phyloP scores from a whole-genome alignment of 2,797 vertebrate genomes.

The Danio albolineatus region DNA sequence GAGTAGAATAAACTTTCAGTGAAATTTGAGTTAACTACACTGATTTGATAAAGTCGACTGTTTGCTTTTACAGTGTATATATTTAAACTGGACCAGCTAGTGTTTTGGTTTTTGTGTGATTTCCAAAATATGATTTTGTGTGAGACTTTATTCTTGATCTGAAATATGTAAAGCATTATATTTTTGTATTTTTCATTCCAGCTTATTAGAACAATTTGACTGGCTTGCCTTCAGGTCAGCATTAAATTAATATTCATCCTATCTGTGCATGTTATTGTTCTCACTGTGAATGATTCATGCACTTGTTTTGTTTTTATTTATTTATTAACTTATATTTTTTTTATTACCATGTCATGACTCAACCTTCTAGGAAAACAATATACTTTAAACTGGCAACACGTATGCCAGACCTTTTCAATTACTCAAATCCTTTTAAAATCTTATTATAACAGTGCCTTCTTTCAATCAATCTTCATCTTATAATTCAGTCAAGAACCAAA shows the following conservation, averaged over 20 bases:
- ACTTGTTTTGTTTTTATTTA: not conserved
- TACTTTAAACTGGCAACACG: too few species aligned
- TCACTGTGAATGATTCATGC: not conserved
- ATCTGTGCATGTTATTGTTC: not conserved
- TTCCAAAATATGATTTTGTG: not conserved
- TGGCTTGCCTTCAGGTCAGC: not conserved
- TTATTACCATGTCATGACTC: not conserved
- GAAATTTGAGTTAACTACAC: too few species aligned
- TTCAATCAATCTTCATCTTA: not conserved
- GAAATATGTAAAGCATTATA: slow-evolving; percentile 1
- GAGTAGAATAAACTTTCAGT: too few species aligned
- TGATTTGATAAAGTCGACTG: too few species aligned
- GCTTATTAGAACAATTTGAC: not conserved
- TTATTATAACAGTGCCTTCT: too few species aligned
- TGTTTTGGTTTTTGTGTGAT: not conserved
- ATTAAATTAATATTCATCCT: not conserved
- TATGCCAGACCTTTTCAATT: not conserved
- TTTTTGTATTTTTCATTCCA: not conserved
- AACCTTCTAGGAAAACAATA: not conserved
- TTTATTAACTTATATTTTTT: not conserved
- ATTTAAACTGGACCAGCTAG: not conserved
- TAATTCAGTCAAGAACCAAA: not conserved
- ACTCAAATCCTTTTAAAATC: too few species aligned
- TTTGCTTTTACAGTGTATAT: too few species aligned
- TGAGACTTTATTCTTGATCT: not conserved